Evolutionary conservation across 2,113 vertebrate species (phyloP).

Genomic region (Morone chrysops): DNA sequence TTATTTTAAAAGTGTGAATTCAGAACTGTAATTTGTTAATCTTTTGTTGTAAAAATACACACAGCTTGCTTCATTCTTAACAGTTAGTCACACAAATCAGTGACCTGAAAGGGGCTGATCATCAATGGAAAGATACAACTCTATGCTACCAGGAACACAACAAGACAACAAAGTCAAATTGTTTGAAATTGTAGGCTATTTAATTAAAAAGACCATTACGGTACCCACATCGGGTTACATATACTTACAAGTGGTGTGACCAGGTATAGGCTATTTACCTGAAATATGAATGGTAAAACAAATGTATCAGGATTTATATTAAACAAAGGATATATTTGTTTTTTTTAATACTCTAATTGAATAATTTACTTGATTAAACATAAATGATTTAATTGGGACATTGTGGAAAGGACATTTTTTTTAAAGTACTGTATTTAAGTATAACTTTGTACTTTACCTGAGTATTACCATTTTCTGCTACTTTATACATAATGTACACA

Average conservation of each 20-base stretch:
- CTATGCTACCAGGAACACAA: background rate
- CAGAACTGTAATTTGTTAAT: background rate
- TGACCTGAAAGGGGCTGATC: background rate
- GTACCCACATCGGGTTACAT: background rate
- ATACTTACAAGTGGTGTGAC: background rate
- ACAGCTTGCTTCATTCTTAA: background rate
- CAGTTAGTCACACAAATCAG: background rate
- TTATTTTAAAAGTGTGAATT: conserved; percentile 38
- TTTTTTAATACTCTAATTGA: too few species aligned
- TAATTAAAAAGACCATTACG: background rate
- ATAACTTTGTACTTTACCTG: too few species aligned
- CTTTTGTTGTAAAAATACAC: background rate
- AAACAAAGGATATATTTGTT: too few species aligned
- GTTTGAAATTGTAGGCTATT: too few species aligned
- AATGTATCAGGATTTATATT: too few species aligned
- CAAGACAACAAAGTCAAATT: background rate
- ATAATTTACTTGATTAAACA: background rate
- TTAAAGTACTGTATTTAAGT: too few species aligned
- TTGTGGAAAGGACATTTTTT: too few species aligned
- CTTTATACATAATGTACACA: too few species aligned
- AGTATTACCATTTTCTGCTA: too few species aligned
- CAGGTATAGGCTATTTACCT: background rate
- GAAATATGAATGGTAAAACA: too few species aligned
- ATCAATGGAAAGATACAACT: background rate
- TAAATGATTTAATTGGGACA: background rate